Conservation (phyloP, 92 coral and sea anemone species). For the Hydrozoanthus gracilis region DNA sequence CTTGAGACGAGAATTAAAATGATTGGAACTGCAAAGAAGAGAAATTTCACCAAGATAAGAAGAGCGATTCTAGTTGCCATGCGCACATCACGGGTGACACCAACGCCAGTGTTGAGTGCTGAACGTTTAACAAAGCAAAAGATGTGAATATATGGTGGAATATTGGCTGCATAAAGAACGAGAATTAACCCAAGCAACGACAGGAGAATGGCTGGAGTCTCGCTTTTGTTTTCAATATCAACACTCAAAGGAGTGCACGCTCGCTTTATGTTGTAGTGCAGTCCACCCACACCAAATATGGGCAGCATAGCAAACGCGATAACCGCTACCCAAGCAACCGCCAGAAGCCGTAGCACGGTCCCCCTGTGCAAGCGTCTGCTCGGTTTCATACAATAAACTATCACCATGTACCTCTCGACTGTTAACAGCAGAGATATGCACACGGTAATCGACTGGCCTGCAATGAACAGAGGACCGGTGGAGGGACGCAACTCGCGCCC, state of each 20-base stretch:
- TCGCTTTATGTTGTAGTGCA: conserved; percentile 79
- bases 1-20: conserved; percentile 61
- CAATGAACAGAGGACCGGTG: conserved; percentile 80
- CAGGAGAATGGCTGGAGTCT: conserved; percentile 67
- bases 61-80: conserved; percentile 74
- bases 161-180: conserved; percentile 56
- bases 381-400: conserved; percentile 72
- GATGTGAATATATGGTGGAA: conserved; percentile 67
- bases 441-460: conserved; percentile 76
- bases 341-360: conserved; percentile 52
- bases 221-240: conserved; percentile 59
- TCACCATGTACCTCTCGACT: conserved; percentile 73
- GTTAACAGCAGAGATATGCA: conserved; percentile 68
- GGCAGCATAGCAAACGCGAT: conserved; percentile 68
- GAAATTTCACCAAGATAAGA: conserved; percentile 68
- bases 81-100: conserved; percentile 71
- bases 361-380: conserved; percentile 58
- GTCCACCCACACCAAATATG: conserved; percentile 78
- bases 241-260: conserved; percentile 84
- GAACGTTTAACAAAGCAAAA: conserved; percentile 69
- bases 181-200: conserved; percentile 60
- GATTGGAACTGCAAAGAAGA: conserved; percentile 81
- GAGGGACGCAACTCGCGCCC: conserved; percentile 78
- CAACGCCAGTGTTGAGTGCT: conserved; percentile 60
- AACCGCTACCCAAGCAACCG: conserved; percentile 67